Conservation (phyloP, 2,113 vertebrate genomes). For the Microtus oregoni region DNA sequence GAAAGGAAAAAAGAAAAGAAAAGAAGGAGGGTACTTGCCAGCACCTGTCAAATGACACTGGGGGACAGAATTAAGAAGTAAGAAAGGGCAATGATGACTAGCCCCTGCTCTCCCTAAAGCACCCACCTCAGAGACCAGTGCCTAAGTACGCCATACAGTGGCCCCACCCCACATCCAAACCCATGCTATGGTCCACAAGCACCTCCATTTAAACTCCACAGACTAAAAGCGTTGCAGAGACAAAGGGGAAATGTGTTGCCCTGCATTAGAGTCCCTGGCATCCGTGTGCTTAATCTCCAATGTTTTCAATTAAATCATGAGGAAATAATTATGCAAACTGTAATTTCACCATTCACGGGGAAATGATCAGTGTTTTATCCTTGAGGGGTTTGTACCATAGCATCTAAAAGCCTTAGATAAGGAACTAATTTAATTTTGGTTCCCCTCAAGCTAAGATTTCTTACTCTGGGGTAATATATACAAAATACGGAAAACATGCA, state of each 20-base stretch:
- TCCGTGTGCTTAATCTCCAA: not conserved
- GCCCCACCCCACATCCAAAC: not conserved
- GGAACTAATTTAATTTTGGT: constrained; percentile 74
- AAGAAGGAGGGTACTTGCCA: too few relatives aligned
- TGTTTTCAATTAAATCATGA: constrained; percentile 69
- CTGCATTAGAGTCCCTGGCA: not conserved
- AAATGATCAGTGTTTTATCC: constrained; percentile 66
- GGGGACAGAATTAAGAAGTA: not conserved
- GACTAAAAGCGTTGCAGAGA: not conserved
- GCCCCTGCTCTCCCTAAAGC: not conserved
- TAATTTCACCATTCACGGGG: constrained; percentile 61
- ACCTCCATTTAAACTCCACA: not conserved
- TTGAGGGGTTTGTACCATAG: constrained; percentile 60
- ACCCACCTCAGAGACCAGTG: not conserved
- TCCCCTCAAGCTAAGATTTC: constrained; percentile 64
- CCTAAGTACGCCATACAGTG: not conserved
- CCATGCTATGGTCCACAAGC: not conserved
- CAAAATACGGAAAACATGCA: constrained; percentile 22
- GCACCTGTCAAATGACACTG: accelerated
- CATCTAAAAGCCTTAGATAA: constrained; percentile 70
- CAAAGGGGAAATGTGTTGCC: not conserved
- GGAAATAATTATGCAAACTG: constrained; percentile 64
- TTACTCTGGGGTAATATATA: constrained; percentile 56
- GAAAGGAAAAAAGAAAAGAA: too few relatives aligned
- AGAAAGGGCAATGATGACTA: not conserved